Evolutionary conservation across 2,888 invertebrate species (phyloP).

Genomic region (Bellardia bayeri): DNA sequence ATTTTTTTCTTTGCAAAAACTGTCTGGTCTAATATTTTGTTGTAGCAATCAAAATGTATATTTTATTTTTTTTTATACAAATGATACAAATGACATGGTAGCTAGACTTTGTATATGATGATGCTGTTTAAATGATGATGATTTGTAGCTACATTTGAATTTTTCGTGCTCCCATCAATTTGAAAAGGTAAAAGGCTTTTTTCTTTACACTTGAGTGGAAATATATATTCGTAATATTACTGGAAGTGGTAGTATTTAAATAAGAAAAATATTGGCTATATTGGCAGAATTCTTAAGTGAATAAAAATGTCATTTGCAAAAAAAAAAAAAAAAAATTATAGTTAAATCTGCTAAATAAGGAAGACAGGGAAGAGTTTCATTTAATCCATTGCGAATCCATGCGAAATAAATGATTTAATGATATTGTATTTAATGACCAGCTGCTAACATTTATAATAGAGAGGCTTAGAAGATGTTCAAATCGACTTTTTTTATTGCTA

Average conservation of each 20-base stretch:
- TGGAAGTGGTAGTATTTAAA: too few relatives aligned
- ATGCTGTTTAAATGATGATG: slow-evolving; percentile 16
- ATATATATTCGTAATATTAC: too few relatives aligned
- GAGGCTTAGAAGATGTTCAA: too few relatives aligned
- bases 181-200: neutral
- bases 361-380: too few relatives aligned
- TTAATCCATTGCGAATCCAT: too few relatives aligned
- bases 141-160: neutral
- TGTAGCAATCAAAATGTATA: neutral
- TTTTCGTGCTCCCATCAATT: slow-evolving; percentile 1
- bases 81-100: neutral
- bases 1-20: neutral
- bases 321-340: neutral
- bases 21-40: slow-evolving; percentile 32
- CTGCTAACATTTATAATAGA: too few relatives aligned
- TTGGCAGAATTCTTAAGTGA: too few relatives aligned
- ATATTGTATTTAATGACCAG: too few relatives aligned
- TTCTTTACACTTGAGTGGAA: too few relatives aligned
- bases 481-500: too few relatives aligned
- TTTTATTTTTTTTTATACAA: neutral
- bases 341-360: neutral
- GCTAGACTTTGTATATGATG: neutral
- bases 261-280: too few relatives aligned
- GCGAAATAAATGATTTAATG: too few relatives aligned
- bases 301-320: neutral